phyloP scores from a whole-genome alignment of 2,888 invertebrate species.

The Caenorhabditis drosophilae region DNA sequence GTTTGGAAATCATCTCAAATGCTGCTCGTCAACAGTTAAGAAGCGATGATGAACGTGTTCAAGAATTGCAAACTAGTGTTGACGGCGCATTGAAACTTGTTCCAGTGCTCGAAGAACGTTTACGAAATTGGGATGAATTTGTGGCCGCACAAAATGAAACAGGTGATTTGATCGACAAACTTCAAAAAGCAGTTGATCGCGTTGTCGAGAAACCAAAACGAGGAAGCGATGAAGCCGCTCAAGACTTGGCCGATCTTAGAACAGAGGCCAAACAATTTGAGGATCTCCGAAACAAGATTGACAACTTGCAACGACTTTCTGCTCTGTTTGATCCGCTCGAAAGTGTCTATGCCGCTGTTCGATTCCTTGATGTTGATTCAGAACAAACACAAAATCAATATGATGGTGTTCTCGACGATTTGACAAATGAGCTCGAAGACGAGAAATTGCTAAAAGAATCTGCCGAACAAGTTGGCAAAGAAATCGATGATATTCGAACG shows the following conservation, averaged over 20 bases:
- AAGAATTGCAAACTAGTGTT: slow-evolving; percentile 29
- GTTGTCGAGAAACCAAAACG: slow-evolving; percentile 35
- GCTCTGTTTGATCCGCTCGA: slow-evolving; percentile 51
- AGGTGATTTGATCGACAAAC: slow-evolving; percentile 42
- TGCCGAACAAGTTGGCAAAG: slow-evolving; percentile 41
- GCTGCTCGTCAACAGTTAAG: slow-evolving; percentile 11
- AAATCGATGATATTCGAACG: slow-evolving; percentile 32
- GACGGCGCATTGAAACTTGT: slow-evolving; percentile 29
- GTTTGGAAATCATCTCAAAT: slow-evolving; percentile 13
- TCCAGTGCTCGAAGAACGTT: slow-evolving; percentile 41
- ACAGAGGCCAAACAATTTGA: slow-evolving; percentile 19
- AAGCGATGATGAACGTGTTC: slow-evolving; percentile 35
- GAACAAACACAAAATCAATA: slow-evolving; percentile 49
- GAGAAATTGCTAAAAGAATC: slow-evolving; percentile 47
- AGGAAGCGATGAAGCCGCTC: slow-evolving; percentile 26
- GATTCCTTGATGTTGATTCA: slow-evolving; percentile 53
- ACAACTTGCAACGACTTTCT: slow-evolving; percentile 45
- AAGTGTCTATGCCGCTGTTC: slow-evolving; percentile 49
- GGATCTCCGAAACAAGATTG: slow-evolving; percentile 25
- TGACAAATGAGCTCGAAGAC: slow-evolving; percentile 39
- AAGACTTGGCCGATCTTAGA: slow-evolving; percentile 28
- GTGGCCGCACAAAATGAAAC: slow-evolving; percentile 45
- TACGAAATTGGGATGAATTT: slow-evolving; percentile 47
- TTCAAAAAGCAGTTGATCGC: slow-evolving; percentile 39
- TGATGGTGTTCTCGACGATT: slow-evolving; percentile 41